Evolutionary conservation across 2,888 invertebrate genomes (phyloP).

Genomic region (Harpagoxenus sublaevis): DNA sequence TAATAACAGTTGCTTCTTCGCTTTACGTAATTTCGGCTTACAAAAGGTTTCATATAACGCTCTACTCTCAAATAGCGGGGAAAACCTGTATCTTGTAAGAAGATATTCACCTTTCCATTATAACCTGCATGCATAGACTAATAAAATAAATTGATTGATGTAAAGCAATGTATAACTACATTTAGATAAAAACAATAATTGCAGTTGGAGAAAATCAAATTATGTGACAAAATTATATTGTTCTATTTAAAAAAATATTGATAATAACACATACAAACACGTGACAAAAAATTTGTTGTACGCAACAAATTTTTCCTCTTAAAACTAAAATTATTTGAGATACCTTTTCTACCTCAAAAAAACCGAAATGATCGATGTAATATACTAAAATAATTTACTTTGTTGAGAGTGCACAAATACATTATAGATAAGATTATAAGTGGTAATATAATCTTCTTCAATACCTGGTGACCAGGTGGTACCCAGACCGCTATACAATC

Average conservation of each 20-base stretch:
- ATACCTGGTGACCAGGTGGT: slow-evolving; percentile 87
- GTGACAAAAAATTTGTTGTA: background rate
- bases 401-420: background rate
- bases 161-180: no score
- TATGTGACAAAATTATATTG: background rate
- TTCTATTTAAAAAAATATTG: background rate
- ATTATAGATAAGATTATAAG: background rate
- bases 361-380: background rate
- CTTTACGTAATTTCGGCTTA: no score
- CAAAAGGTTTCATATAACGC: no score
- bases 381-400: background rate
- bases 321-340: background rate
- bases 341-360: background rate
- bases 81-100: no score
- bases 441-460: background rate
- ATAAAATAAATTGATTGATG: no score
- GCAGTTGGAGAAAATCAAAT: background rate
- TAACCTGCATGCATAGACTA: no score
- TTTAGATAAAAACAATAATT: no score
- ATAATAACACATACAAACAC: background rate
- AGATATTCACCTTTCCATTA: no score
- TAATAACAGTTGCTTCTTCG: no score
- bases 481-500: slow-evolving; percentile 93
- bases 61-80: no score
- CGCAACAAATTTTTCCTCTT: background rate